Evolutionary conservation across 2,888 invertebrate species (phyloP).

Genomic region (Ophion costatus): DNA sequence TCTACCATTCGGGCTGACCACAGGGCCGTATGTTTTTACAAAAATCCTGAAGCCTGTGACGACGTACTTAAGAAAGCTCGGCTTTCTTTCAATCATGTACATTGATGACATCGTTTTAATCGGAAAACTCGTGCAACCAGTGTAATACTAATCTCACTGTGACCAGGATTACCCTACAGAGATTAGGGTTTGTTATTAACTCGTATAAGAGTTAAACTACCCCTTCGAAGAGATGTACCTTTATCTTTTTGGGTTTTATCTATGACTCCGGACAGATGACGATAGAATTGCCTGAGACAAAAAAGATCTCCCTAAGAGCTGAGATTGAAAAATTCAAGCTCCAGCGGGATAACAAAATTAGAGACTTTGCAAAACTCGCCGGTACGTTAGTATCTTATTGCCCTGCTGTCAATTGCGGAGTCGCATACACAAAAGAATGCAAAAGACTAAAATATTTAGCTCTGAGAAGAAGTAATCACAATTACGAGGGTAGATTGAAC

Average conservation of each 20-base stretch:
- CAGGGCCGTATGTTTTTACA: conserved; percentile 47
- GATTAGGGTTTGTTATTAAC: conserved; percentile 29
- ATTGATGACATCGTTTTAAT: conserved; percentile 57
- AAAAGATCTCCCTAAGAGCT: background rate
- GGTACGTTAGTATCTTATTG: conserved; percentile 34
- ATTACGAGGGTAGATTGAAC: conserved; percentile 21
- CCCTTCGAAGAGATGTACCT: conserved; percentile 5
- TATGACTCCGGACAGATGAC: conserved; percentile 33
- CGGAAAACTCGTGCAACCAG: conserved; percentile 23
- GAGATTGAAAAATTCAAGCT: conserved; percentile 7
- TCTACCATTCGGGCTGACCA: conserved; percentile 38
- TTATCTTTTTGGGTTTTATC: conserved; percentile 26
- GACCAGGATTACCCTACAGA: conserved; percentile 15
- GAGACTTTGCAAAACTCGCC: conserved; percentile 33
- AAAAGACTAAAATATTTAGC: conserved; percentile 34
- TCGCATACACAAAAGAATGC: conserved; percentile 12
- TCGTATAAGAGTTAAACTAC: conserved; percentile 26
- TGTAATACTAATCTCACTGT: conserved; percentile 18
- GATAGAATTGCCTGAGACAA: conserved; percentile 38
- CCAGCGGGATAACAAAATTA: conserved; percentile 9
- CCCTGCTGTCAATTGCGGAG: conserved; percentile 34
- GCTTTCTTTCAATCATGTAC: conserved; percentile 46
- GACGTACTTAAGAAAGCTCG: conserved; percentile 26
- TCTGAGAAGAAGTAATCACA: background rate
- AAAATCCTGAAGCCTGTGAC: conserved; percentile 57